These are phyloP conservation scores for Hozukius guyotensis DNA, from an alignment of 2,797 vertebrate genomes.

Conservation along the genomic window DNA sequence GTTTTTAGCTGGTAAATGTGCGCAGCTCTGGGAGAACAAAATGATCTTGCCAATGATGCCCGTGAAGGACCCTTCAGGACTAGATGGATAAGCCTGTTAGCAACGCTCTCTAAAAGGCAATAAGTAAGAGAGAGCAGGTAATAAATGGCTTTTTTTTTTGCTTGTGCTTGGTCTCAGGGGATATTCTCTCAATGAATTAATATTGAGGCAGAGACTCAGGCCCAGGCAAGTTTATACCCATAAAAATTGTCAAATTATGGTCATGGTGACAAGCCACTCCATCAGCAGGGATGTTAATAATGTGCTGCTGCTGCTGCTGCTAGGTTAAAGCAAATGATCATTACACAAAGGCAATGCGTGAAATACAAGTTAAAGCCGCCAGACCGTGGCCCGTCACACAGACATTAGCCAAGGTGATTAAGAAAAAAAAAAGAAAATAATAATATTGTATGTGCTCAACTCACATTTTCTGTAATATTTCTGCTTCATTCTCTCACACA, in stretches of 20 bases:
- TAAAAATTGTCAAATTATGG: constrained; percentile 84
- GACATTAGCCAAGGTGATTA: constrained; percentile 28
- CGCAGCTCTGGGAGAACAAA: constrained; percentile 50
- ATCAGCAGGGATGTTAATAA: constrained; percentile 79
- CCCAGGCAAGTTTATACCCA: constrained; percentile 72
- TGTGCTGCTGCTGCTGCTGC: constrained; percentile 70
- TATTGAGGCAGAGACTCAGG: constrained; percentile 67
- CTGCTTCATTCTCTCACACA: background rate
- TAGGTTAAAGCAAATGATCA: constrained; percentile 72
- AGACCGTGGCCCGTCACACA: constrained; percentile 25
- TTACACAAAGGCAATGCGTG: constrained; percentile 66
- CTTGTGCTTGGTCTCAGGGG: constrained; percentile 57
- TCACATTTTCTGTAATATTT: background rate
- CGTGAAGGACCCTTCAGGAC: constrained; percentile 71
- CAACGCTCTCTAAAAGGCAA: constrained; percentile 74
- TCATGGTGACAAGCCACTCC: constrained; percentile 77
- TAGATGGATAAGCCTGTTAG: constrained; percentile 77
- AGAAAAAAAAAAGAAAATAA: constrained; percentile 11
- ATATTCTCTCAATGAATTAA: constrained; percentile 82
- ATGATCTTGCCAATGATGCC: constrained; percentile 58
- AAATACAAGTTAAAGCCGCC: constrained; percentile 63
- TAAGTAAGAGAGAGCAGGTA: constrained; percentile 69
- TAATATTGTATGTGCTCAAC: constrained; percentile 5
- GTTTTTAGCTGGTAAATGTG: constrained; percentile 44
- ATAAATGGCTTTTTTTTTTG: constrained; percentile 71